phyloP scores from a whole-genome alignment of 2,797 vertebrate species.

The Acanthiza pusilla region DNA sequence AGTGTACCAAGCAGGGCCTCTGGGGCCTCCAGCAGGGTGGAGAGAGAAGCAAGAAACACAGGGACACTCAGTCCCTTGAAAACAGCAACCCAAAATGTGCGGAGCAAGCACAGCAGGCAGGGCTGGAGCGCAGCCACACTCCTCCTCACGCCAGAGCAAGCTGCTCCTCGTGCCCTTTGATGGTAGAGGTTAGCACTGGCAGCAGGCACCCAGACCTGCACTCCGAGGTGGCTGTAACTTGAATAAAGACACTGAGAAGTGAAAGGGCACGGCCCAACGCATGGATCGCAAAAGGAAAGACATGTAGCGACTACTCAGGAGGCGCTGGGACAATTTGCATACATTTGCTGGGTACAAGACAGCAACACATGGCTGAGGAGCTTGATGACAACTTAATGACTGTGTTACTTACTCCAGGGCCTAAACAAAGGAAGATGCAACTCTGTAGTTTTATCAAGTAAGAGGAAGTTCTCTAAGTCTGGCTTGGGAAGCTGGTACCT shows the following conservation, averaged over 20 bases:
- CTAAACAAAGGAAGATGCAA: not conserved
- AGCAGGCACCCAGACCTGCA: not conserved
- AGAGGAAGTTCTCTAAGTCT: not conserved
- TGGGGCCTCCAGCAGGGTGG: not conserved
- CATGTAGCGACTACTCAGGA: not conserved
- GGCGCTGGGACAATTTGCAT: not conserved
- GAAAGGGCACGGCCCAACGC: not conserved
- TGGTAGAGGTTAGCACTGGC: not conserved
- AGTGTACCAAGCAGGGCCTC: not conserved
- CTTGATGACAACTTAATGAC: not conserved
- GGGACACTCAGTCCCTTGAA: not conserved
- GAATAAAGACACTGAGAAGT: conserved; percentile 5
- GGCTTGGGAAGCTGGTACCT: not conserved
- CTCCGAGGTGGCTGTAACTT: conserved; percentile 1
- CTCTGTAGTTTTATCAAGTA: not conserved
- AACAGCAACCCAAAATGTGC: not conserved
- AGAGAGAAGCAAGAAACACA: not conserved
- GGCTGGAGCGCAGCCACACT: not conserved
- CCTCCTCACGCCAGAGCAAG: fast-evolving
- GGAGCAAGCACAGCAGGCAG: not conserved
- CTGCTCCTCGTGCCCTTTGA: not conserved
- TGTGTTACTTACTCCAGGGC: not conserved
- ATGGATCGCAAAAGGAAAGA: not conserved
- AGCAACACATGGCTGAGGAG: conserved; percentile 36
- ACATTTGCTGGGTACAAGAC: not conserved